Base-by-base conservation (phyloP, 2,797 vertebrate species). In the Eulemur albifrons region DNA sequence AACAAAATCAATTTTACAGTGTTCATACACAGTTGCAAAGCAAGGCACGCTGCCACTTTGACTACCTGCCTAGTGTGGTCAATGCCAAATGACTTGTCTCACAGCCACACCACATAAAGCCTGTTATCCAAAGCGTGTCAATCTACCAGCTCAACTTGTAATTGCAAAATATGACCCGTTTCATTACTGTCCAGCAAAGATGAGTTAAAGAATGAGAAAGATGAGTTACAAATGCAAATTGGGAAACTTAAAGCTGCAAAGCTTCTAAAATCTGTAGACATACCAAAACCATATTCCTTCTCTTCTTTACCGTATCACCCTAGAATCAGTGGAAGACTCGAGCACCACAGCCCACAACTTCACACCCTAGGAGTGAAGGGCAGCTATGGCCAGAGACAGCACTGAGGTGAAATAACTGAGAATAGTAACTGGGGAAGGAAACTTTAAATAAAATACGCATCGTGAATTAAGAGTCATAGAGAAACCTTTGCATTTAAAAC, bases 1-100 rank as follows among this genome's bases (percentile, higher is more conserved):
- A 38, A 91, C 89, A 88, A 61, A 90, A 94, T 95, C 76, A 45
- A 32, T 91, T 65, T 75, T 45, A 82, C 67, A 21, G 9, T 23
- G 76, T 63, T 84, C 91, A 11, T 32, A 10, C 50, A 86, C n/a
- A 52, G 79, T 4, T 70, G 54, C 25, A 17, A 93, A 73, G 65
- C 75, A 35, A 45, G 79, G n/a, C 18, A 35, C 0, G 17, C 45
- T 35, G 59, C 45, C 12, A 0, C 35, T 23, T 35, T 21, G 69
- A 57, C 57, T 59, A 10, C 45, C 90, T 50, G 85, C 75, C 23
- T n/a, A 0, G 35, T 1, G 11, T 1, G 14, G 87, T 38, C 83
- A 23, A 30, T 11, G 23, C 38, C 43, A 5, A 27, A 3, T 1
- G 50, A 13, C 35, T 57, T 18, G 10, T 21, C 32, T 43, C 35